phyloP scores from a whole-genome alignment of 2,113 vertebrate genomes.

The Cephalopterus ornatus region DNA sequence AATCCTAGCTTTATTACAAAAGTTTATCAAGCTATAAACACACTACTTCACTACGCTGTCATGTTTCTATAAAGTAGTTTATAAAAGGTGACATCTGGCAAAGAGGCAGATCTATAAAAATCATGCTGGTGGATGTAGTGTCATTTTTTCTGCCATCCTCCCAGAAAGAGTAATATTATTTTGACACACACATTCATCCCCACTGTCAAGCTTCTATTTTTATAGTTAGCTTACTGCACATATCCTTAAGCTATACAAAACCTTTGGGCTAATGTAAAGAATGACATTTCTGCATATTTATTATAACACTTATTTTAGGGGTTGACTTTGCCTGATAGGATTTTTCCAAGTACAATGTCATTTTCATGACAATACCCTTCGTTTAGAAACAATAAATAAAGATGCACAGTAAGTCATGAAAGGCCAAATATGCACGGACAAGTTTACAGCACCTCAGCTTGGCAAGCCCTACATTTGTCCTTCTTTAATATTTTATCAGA shows the following conservation, averaged over 20 bases:
- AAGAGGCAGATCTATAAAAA: conserved; percentile 79
- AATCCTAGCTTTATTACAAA: conserved; percentile 74
- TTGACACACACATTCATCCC: conserved; percentile 82
- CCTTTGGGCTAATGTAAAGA: conserved; percentile 82
- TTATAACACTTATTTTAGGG: conserved; percentile 75
- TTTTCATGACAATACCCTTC: conserved; percentile 66
- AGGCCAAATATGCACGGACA: conserved; percentile 65
- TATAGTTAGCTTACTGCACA: conserved; percentile 77
- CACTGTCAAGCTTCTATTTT: conserved; percentile 83
- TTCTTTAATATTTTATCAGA: conserved; percentile 60
- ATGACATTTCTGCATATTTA: conserved; percentile 83
- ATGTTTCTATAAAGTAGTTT: conserved; percentile 80
- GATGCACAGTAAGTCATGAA: conserved; percentile 49
- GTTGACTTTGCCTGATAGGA: conserved; percentile 76
- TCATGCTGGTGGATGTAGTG: conserved; percentile 76
- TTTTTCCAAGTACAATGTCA: conserved; percentile 74
- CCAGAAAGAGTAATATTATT: conserved; percentile 84
- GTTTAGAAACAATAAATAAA: conserved; percentile 62
- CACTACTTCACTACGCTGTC: conserved; percentile 64
- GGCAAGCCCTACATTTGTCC: conserved; percentile 41
- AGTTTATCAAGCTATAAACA: conserved; percentile 81
- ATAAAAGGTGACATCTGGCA: conserved; percentile 84
- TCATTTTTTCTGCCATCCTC: conserved; percentile 76
- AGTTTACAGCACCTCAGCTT: conserved; percentile 28
- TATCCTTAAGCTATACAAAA: conserved; percentile 82